Conservation (phyloP, 2,888 invertebrate species). For the Lacanobia wlatinum region DNA sequence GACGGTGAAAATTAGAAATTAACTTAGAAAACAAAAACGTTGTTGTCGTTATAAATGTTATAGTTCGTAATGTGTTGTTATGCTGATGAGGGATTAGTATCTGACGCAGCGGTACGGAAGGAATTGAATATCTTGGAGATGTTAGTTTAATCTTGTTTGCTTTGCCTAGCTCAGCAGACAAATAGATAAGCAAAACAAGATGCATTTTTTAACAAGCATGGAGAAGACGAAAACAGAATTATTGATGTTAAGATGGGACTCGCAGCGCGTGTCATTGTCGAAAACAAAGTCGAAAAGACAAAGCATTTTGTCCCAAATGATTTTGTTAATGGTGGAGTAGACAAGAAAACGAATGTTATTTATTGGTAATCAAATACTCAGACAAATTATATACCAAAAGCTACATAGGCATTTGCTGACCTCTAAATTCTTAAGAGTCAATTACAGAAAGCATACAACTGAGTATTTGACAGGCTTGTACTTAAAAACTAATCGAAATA, state of each 20-base stretch:
- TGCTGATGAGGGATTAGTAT: conserved; percentile 50
- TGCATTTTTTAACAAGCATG: neutral
- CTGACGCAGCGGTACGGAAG: conserved; percentile 9
- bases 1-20: conserved; percentile 84
- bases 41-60: conserved; percentile 49
- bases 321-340: neutral
- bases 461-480: neutral
- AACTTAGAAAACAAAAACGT: conserved; percentile 70
- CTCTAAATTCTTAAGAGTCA: conserved; percentile 38
- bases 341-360: conserved; percentile 4
- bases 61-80: conserved; percentile 37
- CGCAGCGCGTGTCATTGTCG: no score
- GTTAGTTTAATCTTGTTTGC: conserved; percentile 10
- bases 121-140: conserved; percentile 14
- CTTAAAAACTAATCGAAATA: conserved; percentile 13
- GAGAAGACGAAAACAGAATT: neutral
- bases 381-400: conserved; percentile 8
- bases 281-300: neutral
- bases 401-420: conserved; percentile 25
- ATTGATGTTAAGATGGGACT: neutral
- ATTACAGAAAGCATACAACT: conserved; percentile 22
- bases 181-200: neutral
- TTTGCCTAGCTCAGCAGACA: neutral
- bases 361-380: neutral
- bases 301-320: neutral